These are phyloP conservation scores for Megaptera novaeangliae DNA, from an alignment of 2,113 vertebrate species.

Conservation along the genomic window DNA sequence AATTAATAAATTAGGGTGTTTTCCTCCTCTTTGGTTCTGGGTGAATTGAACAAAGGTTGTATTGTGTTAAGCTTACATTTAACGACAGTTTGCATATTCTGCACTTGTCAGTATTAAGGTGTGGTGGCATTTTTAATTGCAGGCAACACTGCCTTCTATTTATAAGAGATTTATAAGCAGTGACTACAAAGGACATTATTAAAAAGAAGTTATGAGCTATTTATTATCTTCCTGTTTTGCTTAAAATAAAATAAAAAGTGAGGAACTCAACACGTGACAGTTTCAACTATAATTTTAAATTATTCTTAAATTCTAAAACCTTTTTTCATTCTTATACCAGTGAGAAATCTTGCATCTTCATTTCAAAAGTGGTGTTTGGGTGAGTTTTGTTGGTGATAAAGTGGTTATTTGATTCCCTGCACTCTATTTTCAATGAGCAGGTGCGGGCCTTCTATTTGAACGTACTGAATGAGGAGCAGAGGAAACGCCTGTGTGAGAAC, in stretches of 20 bases:
- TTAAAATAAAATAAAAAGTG: neutral
- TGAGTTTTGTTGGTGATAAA: neutral
- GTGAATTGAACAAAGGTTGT: neutral
- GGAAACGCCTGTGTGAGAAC: conserved; percentile 90
- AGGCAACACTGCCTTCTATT: neutral
- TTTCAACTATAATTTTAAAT: neutral
- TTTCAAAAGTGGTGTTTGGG: neutral
- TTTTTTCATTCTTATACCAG: neutral
- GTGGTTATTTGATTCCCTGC: neutral
- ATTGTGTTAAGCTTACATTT: neutral
- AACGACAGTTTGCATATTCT: neutral
- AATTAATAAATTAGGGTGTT: neutral
- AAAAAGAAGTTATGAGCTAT: neutral
- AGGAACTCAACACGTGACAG: neutral
- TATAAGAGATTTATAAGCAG: neutral
- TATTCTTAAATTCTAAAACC: neutral
- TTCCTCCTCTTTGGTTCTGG: neutral
- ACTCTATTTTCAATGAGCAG: conserved; percentile 65
- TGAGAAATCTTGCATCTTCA: neutral
- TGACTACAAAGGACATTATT: neutral
- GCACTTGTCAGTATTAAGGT: neutral
- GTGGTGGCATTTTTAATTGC: neutral
- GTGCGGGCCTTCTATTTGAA: conserved; percentile 88
- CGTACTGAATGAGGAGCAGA: conserved; percentile 89
- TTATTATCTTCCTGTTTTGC: neutral